These are phyloP conservation scores for Pelusios castaneus DNA, from an alignment of 2,113 vertebrate genomes.

Conservation along the genomic window DNA sequence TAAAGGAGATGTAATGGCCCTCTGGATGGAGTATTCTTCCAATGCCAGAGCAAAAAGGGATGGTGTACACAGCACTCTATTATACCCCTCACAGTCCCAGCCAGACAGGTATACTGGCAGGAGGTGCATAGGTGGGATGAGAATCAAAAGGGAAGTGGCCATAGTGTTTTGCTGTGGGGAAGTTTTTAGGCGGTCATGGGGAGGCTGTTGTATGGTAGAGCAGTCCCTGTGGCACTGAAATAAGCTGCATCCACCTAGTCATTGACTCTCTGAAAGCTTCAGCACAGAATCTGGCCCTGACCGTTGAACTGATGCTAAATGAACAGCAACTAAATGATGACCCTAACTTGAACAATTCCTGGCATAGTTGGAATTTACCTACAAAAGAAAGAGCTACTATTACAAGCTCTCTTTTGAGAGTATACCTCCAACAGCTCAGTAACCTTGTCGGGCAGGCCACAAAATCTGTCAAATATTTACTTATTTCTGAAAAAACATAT, in stretches of 20 bases:
- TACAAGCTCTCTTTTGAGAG: not conserved
- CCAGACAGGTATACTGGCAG: not conserved
- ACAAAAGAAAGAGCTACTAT: not conserved
- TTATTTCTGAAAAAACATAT: not conserved
- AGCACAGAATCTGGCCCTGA: not conserved
- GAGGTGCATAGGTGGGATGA: not conserved
- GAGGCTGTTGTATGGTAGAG: not conserved
- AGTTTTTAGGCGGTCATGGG: not conserved
- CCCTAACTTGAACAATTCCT: not conserved
- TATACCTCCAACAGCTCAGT: not conserved
- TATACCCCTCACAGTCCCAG: not conserved
- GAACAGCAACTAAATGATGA: not conserved
- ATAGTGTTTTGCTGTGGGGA: not conserved
- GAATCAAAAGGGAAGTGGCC: not conserved
- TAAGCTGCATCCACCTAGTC: not conserved
- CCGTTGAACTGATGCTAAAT: not conserved
- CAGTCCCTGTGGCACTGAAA: not conserved
- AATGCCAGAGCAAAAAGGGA: not conserved
- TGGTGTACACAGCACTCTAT: not conserved
- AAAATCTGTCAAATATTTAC: not conserved
- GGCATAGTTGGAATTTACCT: not conserved
- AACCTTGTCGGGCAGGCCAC: not conserved
- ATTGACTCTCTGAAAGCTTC: not conserved
- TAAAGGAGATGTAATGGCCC: not conserved
- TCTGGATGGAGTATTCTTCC: not conserved